phyloP scores from a whole-genome alignment of 2,113 vertebrate genomes.

The Pseudorasbora parva region DNA sequence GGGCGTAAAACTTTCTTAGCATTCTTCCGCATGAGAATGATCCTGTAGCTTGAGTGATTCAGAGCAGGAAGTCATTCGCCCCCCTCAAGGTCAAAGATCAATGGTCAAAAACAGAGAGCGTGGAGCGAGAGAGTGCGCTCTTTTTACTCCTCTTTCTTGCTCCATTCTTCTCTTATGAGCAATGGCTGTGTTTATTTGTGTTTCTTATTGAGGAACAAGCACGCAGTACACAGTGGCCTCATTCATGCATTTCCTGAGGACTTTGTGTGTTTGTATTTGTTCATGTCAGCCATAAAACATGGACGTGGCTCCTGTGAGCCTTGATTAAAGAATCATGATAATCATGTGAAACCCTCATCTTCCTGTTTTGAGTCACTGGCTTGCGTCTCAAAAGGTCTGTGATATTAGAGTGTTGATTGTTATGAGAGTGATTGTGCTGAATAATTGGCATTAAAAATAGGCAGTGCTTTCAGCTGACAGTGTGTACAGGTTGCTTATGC shows the following conservation, averaged over 20 bases:
- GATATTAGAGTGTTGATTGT: constrained; percentile 30
- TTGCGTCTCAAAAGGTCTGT: not conserved
- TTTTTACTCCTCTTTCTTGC: not conserved
- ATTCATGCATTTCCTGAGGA: constrained; percentile 45
- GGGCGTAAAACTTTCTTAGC: not conserved
- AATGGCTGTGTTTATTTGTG: constrained; percentile 54
- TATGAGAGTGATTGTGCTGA: constrained; percentile 1
- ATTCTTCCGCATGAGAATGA: not conserved
- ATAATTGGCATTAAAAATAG: not conserved
- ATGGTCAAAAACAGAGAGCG: constrained; percentile 18
- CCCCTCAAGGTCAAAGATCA: constrained; percentile 38
- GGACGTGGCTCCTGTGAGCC: not conserved
- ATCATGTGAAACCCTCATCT: not conserved
- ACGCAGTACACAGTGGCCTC: constrained; percentile 28
- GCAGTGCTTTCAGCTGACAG: not conserved
- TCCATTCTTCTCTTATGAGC: constrained; percentile 38
- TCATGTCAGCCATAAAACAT: not conserved
- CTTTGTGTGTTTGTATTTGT: constrained; percentile 30
- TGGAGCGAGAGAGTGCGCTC: not conserved
- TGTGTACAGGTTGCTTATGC: too few relatives aligned
- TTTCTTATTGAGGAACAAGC: constrained; percentile 46
- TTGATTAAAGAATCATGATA: constrained; percentile 15
- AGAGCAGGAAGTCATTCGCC: constrained; percentile 41
- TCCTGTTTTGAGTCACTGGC: not conserved
- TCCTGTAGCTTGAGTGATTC: constrained; percentile 8